A percentile compares a stretch with the other conserved stretches of the same genome.
Evolutionary conservation across 2,888 invertebrate species (phyloP).

Genomic region (Lobophora halterata): DNA sequence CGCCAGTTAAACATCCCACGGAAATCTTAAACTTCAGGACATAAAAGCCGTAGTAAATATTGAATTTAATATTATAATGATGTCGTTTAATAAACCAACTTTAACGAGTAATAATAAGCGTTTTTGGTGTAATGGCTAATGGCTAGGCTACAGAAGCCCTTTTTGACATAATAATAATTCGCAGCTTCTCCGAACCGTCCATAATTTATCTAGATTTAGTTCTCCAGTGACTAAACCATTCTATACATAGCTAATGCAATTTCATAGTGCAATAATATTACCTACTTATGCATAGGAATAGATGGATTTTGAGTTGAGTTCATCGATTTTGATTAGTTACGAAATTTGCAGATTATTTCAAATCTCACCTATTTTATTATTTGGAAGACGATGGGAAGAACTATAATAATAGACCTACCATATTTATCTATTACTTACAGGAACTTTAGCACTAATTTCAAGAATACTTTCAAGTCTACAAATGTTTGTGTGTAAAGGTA

Average conservation of each 20-base stretch:
- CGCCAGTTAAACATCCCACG: conserved; percentile 24
- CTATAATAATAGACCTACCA: too few species aligned
- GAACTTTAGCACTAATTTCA: too few species aligned
- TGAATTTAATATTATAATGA: conserved; percentile 27
- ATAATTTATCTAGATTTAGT: conserved; percentile 25
- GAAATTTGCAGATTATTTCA: too few species aligned
- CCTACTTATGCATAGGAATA: conserved; percentile 6
- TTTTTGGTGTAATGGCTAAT: conserved; percentile 20
- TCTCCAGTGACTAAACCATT: conserved; percentile 19
- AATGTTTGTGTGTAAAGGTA: too few species aligned
- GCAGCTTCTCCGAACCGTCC: conserved; percentile 9
- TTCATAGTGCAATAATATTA: conserved; percentile 27
- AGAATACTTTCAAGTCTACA: too few species aligned
- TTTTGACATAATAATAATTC: conserved; percentile 14
- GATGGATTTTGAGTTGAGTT: too few species aligned
- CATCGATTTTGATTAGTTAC: too few species aligned
- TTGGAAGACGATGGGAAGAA: too few species aligned
- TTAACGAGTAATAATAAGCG: conserved; percentile 20
- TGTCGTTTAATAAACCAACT: conserved; percentile 12
- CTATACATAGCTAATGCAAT: conserved; percentile 31
- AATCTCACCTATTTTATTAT: too few species aligned
- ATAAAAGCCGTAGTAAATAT: conserved; percentile 28
- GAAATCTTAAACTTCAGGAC: conserved; percentile 31
- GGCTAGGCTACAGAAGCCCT: conserved; percentile 14
- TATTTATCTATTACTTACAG: too few species aligned